These are phyloP conservation scores for Sparidentex hasta DNA, from an alignment of 2,797 vertebrate genomes.

Conservation along the genomic window DNA sequence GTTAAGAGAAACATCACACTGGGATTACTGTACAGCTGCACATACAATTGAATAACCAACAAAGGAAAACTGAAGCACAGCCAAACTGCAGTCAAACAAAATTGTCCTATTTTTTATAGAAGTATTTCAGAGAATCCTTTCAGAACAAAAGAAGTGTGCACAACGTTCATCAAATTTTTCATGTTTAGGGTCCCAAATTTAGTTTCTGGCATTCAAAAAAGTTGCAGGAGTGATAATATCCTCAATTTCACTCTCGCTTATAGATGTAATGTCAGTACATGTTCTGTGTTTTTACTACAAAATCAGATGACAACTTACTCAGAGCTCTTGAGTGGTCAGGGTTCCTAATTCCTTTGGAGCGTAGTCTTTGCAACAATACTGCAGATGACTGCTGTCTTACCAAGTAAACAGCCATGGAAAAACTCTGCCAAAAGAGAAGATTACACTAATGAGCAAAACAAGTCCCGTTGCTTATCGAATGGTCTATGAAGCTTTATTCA, in stretches of 20 bases:
- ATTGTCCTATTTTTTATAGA: background rate
- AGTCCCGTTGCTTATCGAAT: background rate
- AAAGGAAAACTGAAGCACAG: background rate
- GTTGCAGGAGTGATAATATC: background rate
- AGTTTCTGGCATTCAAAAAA: background rate
- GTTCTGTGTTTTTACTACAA: background rate
- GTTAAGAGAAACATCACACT: slow-evolving; percentile 10
- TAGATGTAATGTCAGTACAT: background rate
- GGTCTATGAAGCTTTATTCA: background rate
- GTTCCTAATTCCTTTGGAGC: slow-evolving; percentile 98
- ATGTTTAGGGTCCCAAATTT: background rate
- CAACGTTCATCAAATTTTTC: background rate
- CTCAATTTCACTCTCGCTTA: background rate
- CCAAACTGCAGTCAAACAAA: background rate
- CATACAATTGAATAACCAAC: background rate
- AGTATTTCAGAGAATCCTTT: background rate
- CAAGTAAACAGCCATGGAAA: slow-evolving; percentile 99
- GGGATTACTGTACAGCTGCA: background rate
- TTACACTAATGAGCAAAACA: slow-evolving; percentile 7
- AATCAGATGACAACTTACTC: slow-evolving; percentile 86
- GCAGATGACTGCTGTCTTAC: slow-evolving; percentile 97
- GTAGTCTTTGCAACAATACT: slow-evolving; percentile 95
- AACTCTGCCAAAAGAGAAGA: slow-evolving; percentile 87
- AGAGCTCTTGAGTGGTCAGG: slow-evolving; percentile 98
- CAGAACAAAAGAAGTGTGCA: slow-evolving; percentile 8